Evolutionary conservation across 2,888 invertebrate species (phyloP).

Genomic region (Hydrotaea diabolus): DNA sequence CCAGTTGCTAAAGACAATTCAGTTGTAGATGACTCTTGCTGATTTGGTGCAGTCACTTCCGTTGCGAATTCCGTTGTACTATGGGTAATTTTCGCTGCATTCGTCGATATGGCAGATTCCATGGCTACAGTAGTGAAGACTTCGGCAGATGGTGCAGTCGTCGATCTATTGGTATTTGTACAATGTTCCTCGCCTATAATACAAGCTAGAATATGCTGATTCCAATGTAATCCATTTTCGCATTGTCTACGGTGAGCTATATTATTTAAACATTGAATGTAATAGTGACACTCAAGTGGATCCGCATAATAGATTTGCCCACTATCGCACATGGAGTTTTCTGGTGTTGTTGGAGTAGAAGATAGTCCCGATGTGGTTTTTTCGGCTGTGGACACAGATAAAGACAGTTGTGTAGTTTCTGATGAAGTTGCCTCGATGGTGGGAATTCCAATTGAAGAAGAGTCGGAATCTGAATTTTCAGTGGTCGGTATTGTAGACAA

Average conservation of each 20-base stretch:
- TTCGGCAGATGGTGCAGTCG: not conserved
- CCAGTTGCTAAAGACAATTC: too few relatives aligned
- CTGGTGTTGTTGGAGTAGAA: not conserved
- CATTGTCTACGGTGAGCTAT: constrained; percentile 42
- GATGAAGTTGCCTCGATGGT: not conserved
- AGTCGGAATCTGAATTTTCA: too few relatives aligned
- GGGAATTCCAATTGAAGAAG: not conserved
- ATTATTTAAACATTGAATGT: constrained; percentile 59
- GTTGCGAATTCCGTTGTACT: too few relatives aligned
- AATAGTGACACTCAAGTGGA: constrained; percentile 65
- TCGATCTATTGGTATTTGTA: not conserved
- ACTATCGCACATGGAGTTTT: not conserved
- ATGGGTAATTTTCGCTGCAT: too few relatives aligned
- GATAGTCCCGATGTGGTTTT: not conserved
- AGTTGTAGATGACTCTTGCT: not conserved
- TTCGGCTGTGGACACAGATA: not conserved
- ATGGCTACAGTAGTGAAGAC: too few relatives aligned
- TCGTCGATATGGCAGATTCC: too few relatives aligned
- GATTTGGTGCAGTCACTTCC: too few relatives aligned
- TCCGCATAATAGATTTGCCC: constrained; percentile 63
- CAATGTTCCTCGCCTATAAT: constrained; percentile 42
- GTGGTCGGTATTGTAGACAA: too few relatives aligned
- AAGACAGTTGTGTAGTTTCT: not conserved
- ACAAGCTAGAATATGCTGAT: constrained; percentile 46
- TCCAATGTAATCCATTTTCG: constrained; percentile 44